A percentile compares a stretch with the other conserved stretches of the same genome.
Conservation (phyloP, 2,888 invertebrate genomes). For the Lucinisca nassula region DNA sequence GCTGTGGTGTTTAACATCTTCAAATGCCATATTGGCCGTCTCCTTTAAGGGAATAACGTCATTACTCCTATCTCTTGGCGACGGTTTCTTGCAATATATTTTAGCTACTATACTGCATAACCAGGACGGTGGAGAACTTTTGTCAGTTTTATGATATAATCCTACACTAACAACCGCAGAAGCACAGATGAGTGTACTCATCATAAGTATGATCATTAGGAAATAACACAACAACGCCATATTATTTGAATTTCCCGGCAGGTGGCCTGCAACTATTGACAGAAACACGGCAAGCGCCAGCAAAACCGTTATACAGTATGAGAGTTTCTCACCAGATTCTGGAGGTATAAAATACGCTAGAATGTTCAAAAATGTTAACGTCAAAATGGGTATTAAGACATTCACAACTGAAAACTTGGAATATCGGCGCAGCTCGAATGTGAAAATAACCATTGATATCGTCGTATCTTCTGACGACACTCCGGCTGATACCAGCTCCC, state of each 20-base stretch:
- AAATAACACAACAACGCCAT: slow-evolving; percentile 39
- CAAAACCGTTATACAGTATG: slow-evolving; percentile 41
- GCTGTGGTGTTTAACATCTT: background rate
- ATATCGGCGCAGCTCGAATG: slow-evolving; percentile 14
- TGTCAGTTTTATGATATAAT: background rate
- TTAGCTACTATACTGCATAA: background rate
- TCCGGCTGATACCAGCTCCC: slow-evolving; percentile 1
- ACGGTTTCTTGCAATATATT: background rate
- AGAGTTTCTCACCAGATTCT: slow-evolving; percentile 45
- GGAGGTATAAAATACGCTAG: slow-evolving; percentile 40
- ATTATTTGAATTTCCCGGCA: slow-evolving; percentile 35
- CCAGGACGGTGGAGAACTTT: background rate
- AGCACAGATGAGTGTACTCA: slow-evolving; percentile 31
- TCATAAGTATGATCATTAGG: slow-evolving; percentile 9
- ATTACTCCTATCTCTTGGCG: background rate
- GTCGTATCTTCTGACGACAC: background rate
- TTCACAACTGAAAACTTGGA: slow-evolving; percentile 28
- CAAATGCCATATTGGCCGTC: background rate
- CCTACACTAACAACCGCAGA: background rate
- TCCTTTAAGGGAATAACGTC: background rate
- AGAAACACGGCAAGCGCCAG: slow-evolving; percentile 38
- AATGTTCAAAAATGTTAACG: slow-evolving; percentile 30
- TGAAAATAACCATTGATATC: background rate
- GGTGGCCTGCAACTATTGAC: slow-evolving; percentile 10
- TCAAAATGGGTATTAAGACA: slow-evolving; percentile 34